Evolutionary conservation across 2,888 invertebrate genomes (phyloP), one percentile per base, ranked within the genome.

Genomic region (Lasioglossum marginatum): DNA sequence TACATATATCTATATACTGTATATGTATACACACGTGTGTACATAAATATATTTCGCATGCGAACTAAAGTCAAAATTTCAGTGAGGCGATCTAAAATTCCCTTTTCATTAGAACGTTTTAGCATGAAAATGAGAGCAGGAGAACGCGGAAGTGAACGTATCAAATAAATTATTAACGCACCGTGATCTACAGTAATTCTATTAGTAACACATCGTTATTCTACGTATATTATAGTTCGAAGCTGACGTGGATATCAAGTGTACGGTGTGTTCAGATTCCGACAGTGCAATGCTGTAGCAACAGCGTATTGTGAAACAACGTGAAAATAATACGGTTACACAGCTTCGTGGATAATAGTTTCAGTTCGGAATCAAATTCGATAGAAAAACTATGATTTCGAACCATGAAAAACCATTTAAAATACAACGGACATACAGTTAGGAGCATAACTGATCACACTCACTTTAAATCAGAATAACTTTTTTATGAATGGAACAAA

Each of bases 71-170:
- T 70, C 40, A 4, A 70, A 70, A 23, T 12, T 40, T 5, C 4
- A n/a, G 40, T 10, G 68, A n/a, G 34, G 12, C 37, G n/a, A 70
- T 40, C 68, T 70, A 40, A n/a, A 70, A 70, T 70, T 70, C 68
- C n/a, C n/a, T 70, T 70, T 70, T 57, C 68, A n/a, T 70, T 12
- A n/a, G n/a, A 68, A 68, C n/a, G 23, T 68, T 68, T 68, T 40
- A 23, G 37, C 34, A 10, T 40, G 68, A n/a, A 40, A 70, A 37
- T n/a, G 68, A 37, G 34, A n/a, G 19, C 4, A 1, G 23, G 37
- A 19, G 19, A 37, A 40, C 4, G n/a, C 10, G 68, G 0, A 40
- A 70, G 68, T 70, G 68, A 4, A 70, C 68, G n/a, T 37, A 37
- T 70, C 23, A 5, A 70, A 70, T 40, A 70, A 70, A 70, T 37